A percentile compares a stretch with the other conserved stretches of the same genome.
Conservation (phyloP, 2,888 invertebrate genomes). For the Nebria brevicollis region DNA sequence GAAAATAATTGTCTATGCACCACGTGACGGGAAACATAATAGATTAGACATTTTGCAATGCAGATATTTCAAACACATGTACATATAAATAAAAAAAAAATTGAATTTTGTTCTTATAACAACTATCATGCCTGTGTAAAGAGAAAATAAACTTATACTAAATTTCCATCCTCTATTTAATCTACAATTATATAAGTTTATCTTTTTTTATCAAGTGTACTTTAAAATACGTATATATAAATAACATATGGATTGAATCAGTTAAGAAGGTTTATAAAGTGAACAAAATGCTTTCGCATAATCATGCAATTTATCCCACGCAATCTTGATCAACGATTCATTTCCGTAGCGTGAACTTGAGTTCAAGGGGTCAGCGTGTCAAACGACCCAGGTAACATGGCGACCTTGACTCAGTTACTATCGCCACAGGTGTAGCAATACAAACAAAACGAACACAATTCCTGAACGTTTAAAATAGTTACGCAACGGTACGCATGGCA, state of each 20-base stretch:
- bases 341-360: not conserved
- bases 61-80: no score
- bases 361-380: constrained; percentile 1
- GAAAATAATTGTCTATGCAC: not conserved
- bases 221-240: not conserved
- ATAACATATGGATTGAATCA: not conserved
- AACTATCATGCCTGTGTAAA: no score
- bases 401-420: constrained; percentile 11
- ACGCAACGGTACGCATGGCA: constrained; percentile 8
- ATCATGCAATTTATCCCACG: not conserved
- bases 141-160: no score
- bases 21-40: not conserved
- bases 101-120: no score
- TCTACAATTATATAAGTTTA: no score
- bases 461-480: constrained; percentile 7
- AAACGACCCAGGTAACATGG: constrained; percentile 6
- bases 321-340: not conserved
- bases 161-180: no score
- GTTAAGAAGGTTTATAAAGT: not conserved
- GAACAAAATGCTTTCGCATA: not conserved
- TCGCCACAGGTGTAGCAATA: not conserved
- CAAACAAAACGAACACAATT: not conserved
- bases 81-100: no score
- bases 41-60: not conserved
- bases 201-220: no score